A percentile compares a stretch with the other conserved stretches of the same genome.
phyloP scores from a whole-genome alignment of 2,888 invertebrate genomes.

The Geophilus truncorum region DNA sequence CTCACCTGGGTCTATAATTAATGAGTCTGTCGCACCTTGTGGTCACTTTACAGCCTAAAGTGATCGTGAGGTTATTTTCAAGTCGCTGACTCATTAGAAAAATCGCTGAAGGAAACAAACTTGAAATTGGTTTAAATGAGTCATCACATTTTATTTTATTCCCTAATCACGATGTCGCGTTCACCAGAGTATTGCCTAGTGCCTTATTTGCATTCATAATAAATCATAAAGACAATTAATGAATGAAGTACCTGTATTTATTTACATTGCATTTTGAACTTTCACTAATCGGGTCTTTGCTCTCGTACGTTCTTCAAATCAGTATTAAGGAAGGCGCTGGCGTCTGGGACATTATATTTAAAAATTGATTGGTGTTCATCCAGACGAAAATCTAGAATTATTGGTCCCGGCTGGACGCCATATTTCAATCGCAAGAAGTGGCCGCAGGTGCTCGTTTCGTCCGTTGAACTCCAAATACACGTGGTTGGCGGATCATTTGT shows the following conservation, averaged over 20 bases:
- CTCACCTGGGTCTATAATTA: neutral
- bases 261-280: too few species aligned
- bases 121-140: neutral
- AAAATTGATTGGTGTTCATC: neutral
- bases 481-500: neutral
- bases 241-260: too few species aligned
- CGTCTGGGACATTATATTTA: neutral
- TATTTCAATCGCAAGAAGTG: neutral
- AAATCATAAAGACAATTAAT: too few species aligned
- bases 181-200: neutral
- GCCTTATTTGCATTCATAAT: too few species aligned
- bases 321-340: neutral
- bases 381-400: neutral
- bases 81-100: neutral
- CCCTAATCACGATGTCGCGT: neutral
- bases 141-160: neutral
- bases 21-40: neutral
- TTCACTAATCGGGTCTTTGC: neutral
- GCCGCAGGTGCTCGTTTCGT: neutral
- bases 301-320: neutral
- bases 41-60: neutral
- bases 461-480: constrained; percentile 8
- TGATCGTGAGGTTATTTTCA: neutral
- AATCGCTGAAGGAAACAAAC: neutral
- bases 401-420: neutral